Evolutionary conservation across 2,797 vertebrate genomes (phyloP).

Genomic region (Malurus splendens): DNA sequence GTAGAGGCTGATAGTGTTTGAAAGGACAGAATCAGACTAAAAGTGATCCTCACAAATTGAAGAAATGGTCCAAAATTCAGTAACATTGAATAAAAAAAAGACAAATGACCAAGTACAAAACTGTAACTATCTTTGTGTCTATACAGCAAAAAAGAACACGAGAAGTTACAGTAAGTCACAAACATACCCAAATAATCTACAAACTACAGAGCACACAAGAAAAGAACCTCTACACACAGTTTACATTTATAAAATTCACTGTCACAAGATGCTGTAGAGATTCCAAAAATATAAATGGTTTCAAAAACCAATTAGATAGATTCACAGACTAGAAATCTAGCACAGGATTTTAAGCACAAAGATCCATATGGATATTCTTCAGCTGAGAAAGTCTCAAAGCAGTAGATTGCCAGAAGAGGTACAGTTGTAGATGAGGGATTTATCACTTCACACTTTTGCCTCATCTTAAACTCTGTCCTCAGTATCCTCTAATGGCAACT

Average conservation of each 20-base stretch:
- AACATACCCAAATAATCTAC: not conserved
- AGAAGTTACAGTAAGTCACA: conserved; percentile 21
- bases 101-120: conserved; percentile 26
- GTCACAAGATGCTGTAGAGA: conserved; percentile 13
- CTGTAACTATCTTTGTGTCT: not conserved
- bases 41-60: not conserved
- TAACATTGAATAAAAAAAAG: not conserved
- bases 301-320: not conserved
- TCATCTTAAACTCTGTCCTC: not conserved
- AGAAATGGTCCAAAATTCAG: not conserved
- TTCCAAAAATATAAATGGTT: not conserved
- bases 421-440: not conserved
- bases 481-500: conserved; percentile 4
- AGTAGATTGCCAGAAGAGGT: conserved; percentile 23
- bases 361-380: not conserved
- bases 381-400: conserved; percentile 39
- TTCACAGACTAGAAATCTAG: not conserved
- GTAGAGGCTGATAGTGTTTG: not conserved
- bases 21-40: conserved; percentile 1
- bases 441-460: not conserved
- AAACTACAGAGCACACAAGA: not conserved
- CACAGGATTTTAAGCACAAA: not conserved
- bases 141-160: not conserved
- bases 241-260: conserved; percentile 28
- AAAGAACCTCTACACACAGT: not conserved